Base-by-base conservation (phyloP, 1,140 invertebrate genomes). In the Sminthurinus signatus region DNA sequence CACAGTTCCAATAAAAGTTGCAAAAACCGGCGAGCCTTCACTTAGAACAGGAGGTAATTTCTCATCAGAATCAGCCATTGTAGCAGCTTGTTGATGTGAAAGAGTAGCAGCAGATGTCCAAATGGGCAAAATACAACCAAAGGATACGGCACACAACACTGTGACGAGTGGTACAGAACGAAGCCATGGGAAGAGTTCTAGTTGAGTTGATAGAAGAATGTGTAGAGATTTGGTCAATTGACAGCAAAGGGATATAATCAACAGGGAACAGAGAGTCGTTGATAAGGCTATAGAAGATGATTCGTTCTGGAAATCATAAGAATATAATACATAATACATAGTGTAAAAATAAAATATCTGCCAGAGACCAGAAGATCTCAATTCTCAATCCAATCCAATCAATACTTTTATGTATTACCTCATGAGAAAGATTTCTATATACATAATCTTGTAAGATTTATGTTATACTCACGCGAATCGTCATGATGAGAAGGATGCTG, bases 101-200 rank as follows among this genome's bases (percentile, higher is more conserved):
- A 61, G n/a, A 25, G 50, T 31, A 1, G 59, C 62, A 19, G 66
- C 66, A 8, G 60, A 60, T 15, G 65, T 70, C 69, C 65, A 67
- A 1, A 67, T 32, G 8, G 69, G 69, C 8, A 70, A 28, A 12
- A 62, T 17, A n/a, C 50, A 58, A 15, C 59, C 63, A 23, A 69
- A 65, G 14, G 32, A 57, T 2, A 70, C 56, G 32, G 59, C 69
- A 21, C 43, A 25, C 5, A 70, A 48, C 17, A 67, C 27, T 15
- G 65, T 70, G 14, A 64, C 12, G 15, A 61, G 52, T 15, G 64
- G 64, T 1, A 70, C 69, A 55, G 59, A 58, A 25, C 46, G 56
- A 32, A 70, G 69, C 65, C 64, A 70, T 8, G 64, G 69, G 25
- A 63, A 67, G n/a, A 65, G 21, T 8, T 67, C 61, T 17, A 52